These are phyloP conservation scores for Hypercompe scribonia DNA, from an alignment of 2,888 invertebrate genomes.

Conservation along the genomic window DNA sequence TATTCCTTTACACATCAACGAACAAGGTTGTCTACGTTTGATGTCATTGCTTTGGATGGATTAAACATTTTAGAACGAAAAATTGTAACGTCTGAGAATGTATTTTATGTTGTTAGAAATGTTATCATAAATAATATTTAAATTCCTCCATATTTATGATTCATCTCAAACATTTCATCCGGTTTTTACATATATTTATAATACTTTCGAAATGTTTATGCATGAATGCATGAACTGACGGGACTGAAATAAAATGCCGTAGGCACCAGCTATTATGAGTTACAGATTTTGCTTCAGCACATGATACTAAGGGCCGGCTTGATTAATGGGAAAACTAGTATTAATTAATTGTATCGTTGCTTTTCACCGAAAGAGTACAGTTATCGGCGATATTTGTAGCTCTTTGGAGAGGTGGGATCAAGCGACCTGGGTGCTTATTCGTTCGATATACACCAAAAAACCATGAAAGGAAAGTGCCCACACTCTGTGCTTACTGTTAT, in stretches of 20 bases:
- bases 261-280: neutral
- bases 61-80: neutral
- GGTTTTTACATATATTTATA: neutral
- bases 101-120: neutral
- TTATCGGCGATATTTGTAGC: no score
- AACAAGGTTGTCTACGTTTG: constrained; percentile 17
- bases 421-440: no score
- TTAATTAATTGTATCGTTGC: neutral
- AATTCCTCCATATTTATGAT: neutral
- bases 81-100: neutral
- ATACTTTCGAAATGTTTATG: neutral
- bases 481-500: no score
- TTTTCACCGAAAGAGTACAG: neutral
- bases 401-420: no score
- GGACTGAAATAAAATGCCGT: neutral
- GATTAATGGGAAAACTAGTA: neutral
- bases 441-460: no score
- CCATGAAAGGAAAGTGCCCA: no score
- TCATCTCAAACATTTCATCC: neutral
- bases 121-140: neutral
- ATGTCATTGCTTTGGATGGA: constrained; percentile 11
- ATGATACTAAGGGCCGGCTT: neutral
- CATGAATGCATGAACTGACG: neutral
- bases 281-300: neutral
- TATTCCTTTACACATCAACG: constrained; percentile 30